These are phyloP conservation scores for Okapia johnstoni DNA, from an alignment of 2,113 vertebrate species.

Conservation along the genomic window DNA sequence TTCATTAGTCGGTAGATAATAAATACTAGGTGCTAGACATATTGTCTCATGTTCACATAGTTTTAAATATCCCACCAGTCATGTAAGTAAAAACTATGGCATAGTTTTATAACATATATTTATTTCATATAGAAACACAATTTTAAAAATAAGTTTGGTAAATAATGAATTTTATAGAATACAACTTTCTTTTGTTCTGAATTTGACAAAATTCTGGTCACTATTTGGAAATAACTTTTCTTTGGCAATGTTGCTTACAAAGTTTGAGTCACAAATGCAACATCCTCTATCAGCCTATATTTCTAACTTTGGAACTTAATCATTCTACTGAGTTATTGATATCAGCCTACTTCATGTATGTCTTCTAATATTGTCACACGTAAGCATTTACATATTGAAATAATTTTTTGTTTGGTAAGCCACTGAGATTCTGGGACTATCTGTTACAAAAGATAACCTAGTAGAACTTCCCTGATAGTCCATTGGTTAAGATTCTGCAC, in stretches of 20 bases:
- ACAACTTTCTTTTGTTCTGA: not conserved
- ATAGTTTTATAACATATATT: not conserved
- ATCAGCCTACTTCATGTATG: not conserved
- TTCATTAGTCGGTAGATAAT: not conserved
- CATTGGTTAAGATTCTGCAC: not conserved
- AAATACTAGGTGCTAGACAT: not conserved
- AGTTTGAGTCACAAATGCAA: not conserved
- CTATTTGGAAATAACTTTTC: constrained; percentile 14
- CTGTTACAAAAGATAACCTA: not conserved
- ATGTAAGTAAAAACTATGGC: not conserved
- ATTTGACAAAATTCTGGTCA: not conserved
- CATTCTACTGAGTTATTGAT: not conserved
- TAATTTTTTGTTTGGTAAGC: not conserved
- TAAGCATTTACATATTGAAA: not conserved
- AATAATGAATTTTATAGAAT: not conserved
- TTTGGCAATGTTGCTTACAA: not conserved
- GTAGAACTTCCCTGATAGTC: not conserved
- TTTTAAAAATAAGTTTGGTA: not conserved
- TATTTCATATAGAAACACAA: not conserved
- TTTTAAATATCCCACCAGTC: not conserved
- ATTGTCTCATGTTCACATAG: not conserved
- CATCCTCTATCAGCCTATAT: not conserved
- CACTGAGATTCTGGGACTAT: not conserved
- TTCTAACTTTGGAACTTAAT: not conserved
- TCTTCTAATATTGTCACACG: not conserved